Evolutionary conservation across 2,113 vertebrate genomes (phyloP).

Genomic region (Odontesthes bonariensis): DNA sequence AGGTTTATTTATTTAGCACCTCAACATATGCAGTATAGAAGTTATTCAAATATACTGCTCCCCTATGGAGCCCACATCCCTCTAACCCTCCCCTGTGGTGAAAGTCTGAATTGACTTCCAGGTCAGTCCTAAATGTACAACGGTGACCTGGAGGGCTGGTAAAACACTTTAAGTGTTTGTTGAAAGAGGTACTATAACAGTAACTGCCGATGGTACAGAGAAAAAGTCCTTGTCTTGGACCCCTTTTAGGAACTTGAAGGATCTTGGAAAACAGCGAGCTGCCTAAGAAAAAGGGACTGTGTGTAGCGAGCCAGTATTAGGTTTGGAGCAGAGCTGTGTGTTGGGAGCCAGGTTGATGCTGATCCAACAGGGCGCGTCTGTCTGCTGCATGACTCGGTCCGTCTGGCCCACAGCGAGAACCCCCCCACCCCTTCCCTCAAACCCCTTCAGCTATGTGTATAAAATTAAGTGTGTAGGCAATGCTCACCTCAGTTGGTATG

Average conservation of each 20-base stretch:
- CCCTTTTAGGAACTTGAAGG: constrained; percentile 39
- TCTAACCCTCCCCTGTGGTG: constrained; percentile 35
- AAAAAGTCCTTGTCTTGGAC: constrained; percentile 52
- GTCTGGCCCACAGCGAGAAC: constrained; percentile 55
- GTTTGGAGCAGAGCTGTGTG: constrained; percentile 61
- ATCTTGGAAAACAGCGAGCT: constrained; percentile 49
- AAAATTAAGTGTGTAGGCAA: constrained; percentile 4
- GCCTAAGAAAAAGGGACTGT: constrained; percentile 52
- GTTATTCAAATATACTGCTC: constrained; percentile 21
- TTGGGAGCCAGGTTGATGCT: constrained; percentile 61
- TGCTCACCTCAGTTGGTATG: constrained; percentile 15
- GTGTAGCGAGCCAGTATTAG: constrained; percentile 57
- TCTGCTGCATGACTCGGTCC: constrained; percentile 69
- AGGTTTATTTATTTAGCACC: constrained; percentile 1
- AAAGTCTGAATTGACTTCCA: constrained; percentile 43
- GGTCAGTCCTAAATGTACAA: constrained; percentile 39
- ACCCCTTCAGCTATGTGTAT: constrained; percentile 12
- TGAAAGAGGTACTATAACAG: constrained; percentile 43
- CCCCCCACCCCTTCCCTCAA: not conserved
- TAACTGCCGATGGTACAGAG: constrained; percentile 22
- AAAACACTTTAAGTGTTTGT: constrained; percentile 52
- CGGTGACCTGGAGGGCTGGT: constrained; percentile 41
- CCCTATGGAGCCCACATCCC: constrained; percentile 40
- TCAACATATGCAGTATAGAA: not conserved
- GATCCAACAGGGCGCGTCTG: constrained; percentile 76